Evolutionary conservation across 2,113 vertebrate species (phyloP).

Genomic region (Lophius piscatorius): DNA sequence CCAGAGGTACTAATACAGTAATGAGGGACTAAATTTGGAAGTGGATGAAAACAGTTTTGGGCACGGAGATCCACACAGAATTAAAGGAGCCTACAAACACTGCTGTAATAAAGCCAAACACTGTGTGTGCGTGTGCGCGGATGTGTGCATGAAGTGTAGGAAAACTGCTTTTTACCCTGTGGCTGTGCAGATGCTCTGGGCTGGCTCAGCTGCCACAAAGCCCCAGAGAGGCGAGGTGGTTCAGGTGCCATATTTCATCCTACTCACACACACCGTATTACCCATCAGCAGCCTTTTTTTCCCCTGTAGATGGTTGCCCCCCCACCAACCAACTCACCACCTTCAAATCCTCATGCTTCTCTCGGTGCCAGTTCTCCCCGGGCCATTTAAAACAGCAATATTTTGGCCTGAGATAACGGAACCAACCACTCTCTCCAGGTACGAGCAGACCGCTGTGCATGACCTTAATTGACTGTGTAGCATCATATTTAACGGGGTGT

Average conservation of each 20-base stretch:
- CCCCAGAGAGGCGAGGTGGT: conserved; percentile 63
- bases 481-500: conserved; percentile 17
- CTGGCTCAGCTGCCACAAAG: conserved; percentile 77
- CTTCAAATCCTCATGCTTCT: conserved; percentile 54
- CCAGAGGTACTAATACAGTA: conserved; percentile 51
- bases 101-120: conserved; percentile 53
- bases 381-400: conserved; percentile 61
- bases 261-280: conserved; percentile 41
- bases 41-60: conserved; percentile 47
- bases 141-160: conserved; percentile 44
- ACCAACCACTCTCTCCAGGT: conserved; percentile 34
- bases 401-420: conserved; percentile 22
- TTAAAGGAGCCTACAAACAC: conserved; percentile 41
- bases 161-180: conserved; percentile 70
- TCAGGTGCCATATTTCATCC: conserved; percentile 70
- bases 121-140: conserved; percentile 17
- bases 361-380: conserved; percentile 56
- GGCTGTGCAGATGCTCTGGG: conserved; percentile 79
- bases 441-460: conserved; percentile 24
- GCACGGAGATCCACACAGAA: conserved; percentile 31
- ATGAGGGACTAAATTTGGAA: conserved; percentile 55
- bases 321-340: conserved; percentile 38
- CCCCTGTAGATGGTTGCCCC: conserved; percentile 31
- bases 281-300: conserved; percentile 39
- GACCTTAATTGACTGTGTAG: conserved; percentile 28